Evolutionary conservation across 2,113 vertebrate genomes (phyloP).

Genomic region (Burhinus bistriatus): DNA sequence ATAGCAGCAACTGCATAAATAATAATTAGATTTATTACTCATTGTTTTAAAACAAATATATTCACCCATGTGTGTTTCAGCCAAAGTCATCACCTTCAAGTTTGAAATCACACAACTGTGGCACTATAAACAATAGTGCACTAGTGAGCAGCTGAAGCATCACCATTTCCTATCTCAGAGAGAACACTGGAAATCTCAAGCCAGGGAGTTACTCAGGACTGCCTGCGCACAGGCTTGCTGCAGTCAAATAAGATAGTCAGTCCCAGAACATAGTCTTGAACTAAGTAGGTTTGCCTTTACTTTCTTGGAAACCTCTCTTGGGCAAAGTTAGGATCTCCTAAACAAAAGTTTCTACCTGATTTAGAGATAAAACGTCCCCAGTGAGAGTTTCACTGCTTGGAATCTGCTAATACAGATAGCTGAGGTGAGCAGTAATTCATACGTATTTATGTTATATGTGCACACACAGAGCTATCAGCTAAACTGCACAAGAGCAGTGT

Average conservation of each 20-base stretch:
- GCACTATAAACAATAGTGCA: neutral
- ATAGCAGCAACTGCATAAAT: neutral
- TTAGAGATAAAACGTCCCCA: neutral
- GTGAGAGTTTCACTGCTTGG: neutral
- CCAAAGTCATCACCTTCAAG: neutral
- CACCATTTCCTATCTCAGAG: neutral
- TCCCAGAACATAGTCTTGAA: neutral
- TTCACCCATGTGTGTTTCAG: neutral
- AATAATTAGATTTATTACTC: neutral
- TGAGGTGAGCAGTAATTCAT: neutral
- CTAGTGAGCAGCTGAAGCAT: neutral
- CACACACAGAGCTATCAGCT: neutral
- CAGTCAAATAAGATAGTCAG: neutral
- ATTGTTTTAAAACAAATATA: neutral
- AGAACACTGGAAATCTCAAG: neutral
- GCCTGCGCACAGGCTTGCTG: neutral
- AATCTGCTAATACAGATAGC: neutral
- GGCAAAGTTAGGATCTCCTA: neutral
- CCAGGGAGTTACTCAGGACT: neutral
- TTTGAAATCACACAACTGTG: neutral
- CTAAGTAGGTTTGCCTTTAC: neutral
- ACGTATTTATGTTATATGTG: fast-evolving
- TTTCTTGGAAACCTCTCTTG: neutral
- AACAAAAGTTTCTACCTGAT: neutral
- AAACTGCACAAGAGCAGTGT: neutral